phyloP scores from a whole-genome alignment of 2,113 vertebrate species.

The Caloenas nicobarica region DNA sequence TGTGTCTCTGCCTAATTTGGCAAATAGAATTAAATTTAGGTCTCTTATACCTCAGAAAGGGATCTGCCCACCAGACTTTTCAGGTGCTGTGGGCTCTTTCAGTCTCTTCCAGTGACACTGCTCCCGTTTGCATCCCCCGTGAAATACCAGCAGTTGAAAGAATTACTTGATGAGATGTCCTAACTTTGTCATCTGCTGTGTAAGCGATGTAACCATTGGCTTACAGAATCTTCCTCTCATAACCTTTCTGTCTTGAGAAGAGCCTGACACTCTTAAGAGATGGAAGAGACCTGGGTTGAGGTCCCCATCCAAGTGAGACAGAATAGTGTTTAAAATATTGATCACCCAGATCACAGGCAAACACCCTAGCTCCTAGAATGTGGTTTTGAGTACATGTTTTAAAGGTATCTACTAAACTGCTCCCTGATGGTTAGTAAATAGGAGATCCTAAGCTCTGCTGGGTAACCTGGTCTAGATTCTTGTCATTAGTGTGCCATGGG shows the following conservation, averaged over 20 bases:
- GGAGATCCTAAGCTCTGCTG: background rate
- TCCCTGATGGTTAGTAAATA: background rate
- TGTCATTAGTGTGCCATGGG: background rate
- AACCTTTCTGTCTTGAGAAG: background rate
- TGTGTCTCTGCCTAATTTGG: background rate
- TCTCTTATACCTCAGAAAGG: background rate
- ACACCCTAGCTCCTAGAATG: rapidly evolving
- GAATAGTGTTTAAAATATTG: background rate
- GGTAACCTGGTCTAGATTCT: background rate
- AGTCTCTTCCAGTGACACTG: background rate
- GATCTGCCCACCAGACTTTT: background rate
- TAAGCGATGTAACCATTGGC: background rate
- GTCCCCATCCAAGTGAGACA: background rate
- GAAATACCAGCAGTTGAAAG: background rate
- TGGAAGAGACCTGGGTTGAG: background rate
- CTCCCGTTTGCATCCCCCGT: background rate
- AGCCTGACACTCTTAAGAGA: background rate
- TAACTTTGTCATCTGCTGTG: background rate
- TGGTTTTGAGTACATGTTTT: background rate
- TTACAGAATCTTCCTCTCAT: background rate
- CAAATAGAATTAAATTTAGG: background rate
- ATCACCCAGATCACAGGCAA: background rate
- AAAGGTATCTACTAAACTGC: background rate
- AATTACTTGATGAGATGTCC: background rate
- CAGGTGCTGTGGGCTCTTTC: background rate